These are phyloP conservation scores for Trematomus loennbergii DNA, from an alignment of 2,113 vertebrate species.

Conservation along the genomic window DNA sequence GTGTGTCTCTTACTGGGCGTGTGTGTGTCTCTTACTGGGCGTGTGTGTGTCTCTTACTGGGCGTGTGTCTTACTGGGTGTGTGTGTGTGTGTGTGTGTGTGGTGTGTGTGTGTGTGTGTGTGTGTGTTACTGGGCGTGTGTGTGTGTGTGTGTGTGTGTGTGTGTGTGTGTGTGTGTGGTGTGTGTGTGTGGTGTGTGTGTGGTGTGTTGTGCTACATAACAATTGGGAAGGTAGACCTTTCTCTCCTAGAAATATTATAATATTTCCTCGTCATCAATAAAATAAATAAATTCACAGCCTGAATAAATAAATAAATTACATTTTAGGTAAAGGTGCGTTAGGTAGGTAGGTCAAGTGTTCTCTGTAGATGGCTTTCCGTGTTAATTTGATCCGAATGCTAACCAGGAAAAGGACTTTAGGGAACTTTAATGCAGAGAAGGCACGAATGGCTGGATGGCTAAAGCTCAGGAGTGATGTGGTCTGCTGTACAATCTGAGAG, in stretches of 20 bases:
- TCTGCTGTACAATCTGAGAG: constrained; percentile 52
- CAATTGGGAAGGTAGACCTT: constrained; percentile 1
- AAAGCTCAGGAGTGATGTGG: constrained; percentile 75
- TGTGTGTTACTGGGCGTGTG: neutral
- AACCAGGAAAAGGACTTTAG: constrained; percentile 25
- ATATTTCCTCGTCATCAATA: constrained; percentile 7
- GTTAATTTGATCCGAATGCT: constrained; percentile 52
- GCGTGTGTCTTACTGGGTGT: no score
- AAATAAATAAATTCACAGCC: constrained; percentile 51
- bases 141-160: neutral
- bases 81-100: neutral
- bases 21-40: no score
- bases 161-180: neutral
- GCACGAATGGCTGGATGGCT: constrained; percentile 87
- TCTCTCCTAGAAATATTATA: neutral
- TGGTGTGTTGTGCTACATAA: constrained; percentile 67
- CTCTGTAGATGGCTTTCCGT: constrained; percentile 60
- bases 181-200: constrained; percentile 1
- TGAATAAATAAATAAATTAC: constrained; percentile 41
- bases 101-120: neutral
- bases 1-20: no score
- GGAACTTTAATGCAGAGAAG: constrained; percentile 75
- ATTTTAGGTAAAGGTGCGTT: constrained; percentile 63
- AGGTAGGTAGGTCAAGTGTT: constrained; percentile 31
- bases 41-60: no score